Conservation (phyloP, 1,140 invertebrate species). For the Gryllus bimaculatus region DNA sequence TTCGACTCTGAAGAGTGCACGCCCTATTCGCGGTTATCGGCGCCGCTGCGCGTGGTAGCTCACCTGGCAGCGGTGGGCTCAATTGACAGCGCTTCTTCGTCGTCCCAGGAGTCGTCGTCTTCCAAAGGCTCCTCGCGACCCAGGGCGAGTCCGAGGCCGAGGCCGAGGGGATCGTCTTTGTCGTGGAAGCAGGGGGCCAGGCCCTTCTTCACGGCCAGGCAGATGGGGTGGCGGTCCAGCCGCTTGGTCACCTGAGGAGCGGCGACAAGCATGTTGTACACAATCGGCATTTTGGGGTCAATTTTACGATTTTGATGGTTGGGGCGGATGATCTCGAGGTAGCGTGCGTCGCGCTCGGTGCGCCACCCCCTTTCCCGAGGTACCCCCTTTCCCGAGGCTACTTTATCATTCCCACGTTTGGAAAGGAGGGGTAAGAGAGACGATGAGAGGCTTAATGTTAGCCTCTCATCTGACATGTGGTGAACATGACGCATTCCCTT, state of each 20-base stretch:
- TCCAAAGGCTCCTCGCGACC: neutral
- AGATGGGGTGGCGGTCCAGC: slow-evolving; percentile 15
- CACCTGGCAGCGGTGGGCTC: slow-evolving; percentile 9
- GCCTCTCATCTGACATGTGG: too few relatives aligned
- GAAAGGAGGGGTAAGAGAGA: too few relatives aligned
- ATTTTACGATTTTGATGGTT: neutral
- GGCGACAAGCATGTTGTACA: too few relatives aligned
- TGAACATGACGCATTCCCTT: too few relatives aligned
- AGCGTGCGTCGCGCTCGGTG: neutral
- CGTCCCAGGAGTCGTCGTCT: neutral
- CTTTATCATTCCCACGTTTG: too few relatives aligned
- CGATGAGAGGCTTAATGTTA: too few relatives aligned
- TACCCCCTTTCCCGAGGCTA: too few relatives aligned
- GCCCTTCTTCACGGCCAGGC: slow-evolving; percentile 9
- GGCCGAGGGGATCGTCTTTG: neutral
- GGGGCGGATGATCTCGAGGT: slow-evolving; percentile 4
- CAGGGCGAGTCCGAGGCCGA: neutral
- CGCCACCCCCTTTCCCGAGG: too few relatives aligned
- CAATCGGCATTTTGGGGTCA: too few relatives aligned
- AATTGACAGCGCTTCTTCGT: neutral
- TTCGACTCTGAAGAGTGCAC: too few relatives aligned
- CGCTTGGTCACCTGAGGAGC: slow-evolving; percentile 11
- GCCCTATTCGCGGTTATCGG: too few relatives aligned
- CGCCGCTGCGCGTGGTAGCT: neutral
- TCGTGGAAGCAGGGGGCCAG: neutral